Percentiles rank a stretch among this genome's conserved stretches.
Conservation (phyloP, 2,888 invertebrate genomes). For the Polydrusus tereticollis region DNA sequence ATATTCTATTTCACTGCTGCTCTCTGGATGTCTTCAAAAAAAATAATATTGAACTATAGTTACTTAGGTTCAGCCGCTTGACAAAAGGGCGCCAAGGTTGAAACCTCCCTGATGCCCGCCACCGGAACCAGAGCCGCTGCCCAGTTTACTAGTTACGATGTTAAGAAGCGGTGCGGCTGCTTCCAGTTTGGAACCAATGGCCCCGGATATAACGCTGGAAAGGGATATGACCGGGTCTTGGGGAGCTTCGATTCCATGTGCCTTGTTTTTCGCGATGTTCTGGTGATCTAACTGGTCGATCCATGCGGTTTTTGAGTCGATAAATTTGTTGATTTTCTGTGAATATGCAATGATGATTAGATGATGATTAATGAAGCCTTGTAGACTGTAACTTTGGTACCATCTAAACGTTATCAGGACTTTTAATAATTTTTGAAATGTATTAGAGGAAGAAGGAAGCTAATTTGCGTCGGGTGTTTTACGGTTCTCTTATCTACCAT, state of each 20-base stretch:
- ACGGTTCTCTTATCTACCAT: no score
- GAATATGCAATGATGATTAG: conserved; percentile 55
- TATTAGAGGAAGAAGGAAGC: no score
- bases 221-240: conserved; percentile 69
- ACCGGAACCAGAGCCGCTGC: conserved; percentile 66
- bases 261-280: conserved; percentile 82
- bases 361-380: no score
- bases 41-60: not conserved
- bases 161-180: conserved; percentile 72
- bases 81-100: conserved; percentile 69
- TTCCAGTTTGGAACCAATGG: conserved; percentile 76
- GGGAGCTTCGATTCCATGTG: conserved; percentile 80
- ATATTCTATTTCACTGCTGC: conserved; percentile 1
- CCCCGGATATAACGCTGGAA: conserved; percentile 76
- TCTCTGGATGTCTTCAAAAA: not conserved
- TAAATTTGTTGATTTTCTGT: conserved; percentile 86
- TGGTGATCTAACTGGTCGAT: conserved; percentile 78
- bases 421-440: no score
- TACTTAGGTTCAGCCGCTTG: not conserved
- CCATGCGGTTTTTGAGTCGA: conserved; percentile 83
- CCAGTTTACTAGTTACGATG: conserved; percentile 76
- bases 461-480: no score
- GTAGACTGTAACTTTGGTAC: no score
- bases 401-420: no score
- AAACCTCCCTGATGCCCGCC: conserved; percentile 69